These are phyloP conservation scores for Osmerus eperlanus DNA, from an alignment of 2,113 vertebrate species.

Conservation along the genomic window DNA sequence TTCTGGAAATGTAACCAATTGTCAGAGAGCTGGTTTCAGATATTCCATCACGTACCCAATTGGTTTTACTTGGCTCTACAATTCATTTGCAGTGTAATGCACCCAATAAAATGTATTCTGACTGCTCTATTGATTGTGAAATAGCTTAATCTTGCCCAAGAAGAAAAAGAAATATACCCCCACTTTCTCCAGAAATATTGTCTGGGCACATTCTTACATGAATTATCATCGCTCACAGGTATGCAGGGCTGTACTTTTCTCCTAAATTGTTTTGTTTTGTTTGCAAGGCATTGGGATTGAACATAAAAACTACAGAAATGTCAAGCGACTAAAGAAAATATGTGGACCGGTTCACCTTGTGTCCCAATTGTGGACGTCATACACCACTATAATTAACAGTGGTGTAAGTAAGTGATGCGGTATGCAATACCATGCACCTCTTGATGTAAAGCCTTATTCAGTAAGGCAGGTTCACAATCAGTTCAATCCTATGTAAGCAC, in stretches of 20 bases:
- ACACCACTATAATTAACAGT: too few species aligned
- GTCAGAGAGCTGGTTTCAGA: slow-evolving; percentile 68
- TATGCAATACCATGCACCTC: too few species aligned
- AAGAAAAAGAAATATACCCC: slow-evolving; percentile 61
- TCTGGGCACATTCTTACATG: slow-evolving; percentile 42
- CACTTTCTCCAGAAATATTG: slow-evolving; percentile 51
- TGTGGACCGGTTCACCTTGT: too few species aligned
- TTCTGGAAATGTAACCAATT: slow-evolving; percentile 78
- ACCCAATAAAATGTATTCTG: slow-evolving; percentile 68
- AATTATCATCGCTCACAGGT: slow-evolving; percentile 38
- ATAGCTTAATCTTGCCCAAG: slow-evolving; percentile 65
- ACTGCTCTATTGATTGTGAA: slow-evolving; percentile 75
- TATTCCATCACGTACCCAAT: slow-evolving; percentile 77
- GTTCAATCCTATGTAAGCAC: too few species aligned
- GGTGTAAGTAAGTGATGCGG: too few species aligned
- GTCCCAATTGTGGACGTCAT: too few species aligned
- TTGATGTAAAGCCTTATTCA: too few species aligned
- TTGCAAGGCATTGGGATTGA: slow-evolving; percentile 3
- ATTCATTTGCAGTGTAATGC: slow-evolving; percentile 76
- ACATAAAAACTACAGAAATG: neutral
- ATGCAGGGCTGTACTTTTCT: neutral
- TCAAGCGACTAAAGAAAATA: neutral
- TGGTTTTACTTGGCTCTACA: slow-evolving; percentile 69
- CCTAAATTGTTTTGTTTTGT: neutral
- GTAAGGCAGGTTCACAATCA: too few species aligned